phyloP scores from a whole-genome alignment of 2,888 invertebrate genomes.

The Parochlus steinenii region DNA sequence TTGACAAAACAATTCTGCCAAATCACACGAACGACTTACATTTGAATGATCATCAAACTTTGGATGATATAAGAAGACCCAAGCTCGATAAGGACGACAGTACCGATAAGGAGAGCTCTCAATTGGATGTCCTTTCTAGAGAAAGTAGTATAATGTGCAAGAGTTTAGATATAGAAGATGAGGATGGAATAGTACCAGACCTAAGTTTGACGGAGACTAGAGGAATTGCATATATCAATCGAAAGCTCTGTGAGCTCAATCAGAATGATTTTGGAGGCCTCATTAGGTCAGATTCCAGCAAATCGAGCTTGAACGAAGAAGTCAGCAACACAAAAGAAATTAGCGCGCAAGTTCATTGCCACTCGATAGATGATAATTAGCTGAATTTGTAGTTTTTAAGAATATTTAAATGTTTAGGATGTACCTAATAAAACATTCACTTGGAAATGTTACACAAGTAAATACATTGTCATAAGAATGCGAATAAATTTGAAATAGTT shows the following conservation, averaged over 20 bases:
- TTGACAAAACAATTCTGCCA: slow-evolving; percentile 9
- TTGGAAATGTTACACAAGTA: too few relatives aligned
- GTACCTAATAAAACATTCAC: too few relatives aligned
- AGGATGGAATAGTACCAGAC: background rate
- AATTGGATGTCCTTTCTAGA: background rate
- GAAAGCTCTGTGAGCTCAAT: slow-evolving; percentile 9
- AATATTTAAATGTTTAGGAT: too few relatives aligned
- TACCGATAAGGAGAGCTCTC: background rate
- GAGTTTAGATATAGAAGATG: slow-evolving; percentile 6
- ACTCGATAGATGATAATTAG: too few relatives aligned
- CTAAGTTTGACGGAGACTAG: slow-evolving; percentile 1
- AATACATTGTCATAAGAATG: too few relatives aligned
- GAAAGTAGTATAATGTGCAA: slow-evolving; percentile 9
- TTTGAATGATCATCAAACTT: slow-evolving; percentile 10
- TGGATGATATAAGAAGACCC: slow-evolving; percentile 6
- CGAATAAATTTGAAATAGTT: too few relatives aligned
- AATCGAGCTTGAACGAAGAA: slow-evolving; percentile 2
- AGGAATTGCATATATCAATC: slow-evolving; percentile 7
- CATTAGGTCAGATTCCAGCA: slow-evolving; percentile 9
- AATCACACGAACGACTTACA: slow-evolving; percentile 11
- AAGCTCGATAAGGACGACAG: slow-evolving; percentile 1
- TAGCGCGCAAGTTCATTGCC: slow-evolving; percentile 13
- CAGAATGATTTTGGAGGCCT: too few relatives aligned
- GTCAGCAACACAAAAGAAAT: slow-evolving; percentile 1
- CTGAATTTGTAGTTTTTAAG: too few relatives aligned